A percentile compares a stretch with the other conserved stretches of the same genome.
phyloP scores from a whole-genome alignment of 2,797 vertebrate species.

The Cossypha niveicapilla region DNA sequence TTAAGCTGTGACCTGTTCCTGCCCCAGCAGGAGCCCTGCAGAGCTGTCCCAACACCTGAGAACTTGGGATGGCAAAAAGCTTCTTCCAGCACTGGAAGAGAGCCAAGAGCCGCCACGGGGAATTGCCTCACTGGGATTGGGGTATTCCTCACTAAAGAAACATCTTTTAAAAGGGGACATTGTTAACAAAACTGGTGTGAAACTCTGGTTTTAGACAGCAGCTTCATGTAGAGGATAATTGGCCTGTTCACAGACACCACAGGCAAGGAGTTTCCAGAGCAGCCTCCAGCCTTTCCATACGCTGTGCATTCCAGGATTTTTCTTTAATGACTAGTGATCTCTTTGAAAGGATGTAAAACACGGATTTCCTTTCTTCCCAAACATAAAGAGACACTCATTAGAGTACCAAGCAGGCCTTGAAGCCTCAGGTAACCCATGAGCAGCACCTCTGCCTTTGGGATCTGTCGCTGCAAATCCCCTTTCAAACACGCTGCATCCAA shows the following conservation, averaged over 20 bases:
- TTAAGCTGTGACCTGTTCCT: background rate
- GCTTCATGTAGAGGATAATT: background rate
- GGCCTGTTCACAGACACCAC: fast-evolving
- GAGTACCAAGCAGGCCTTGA: constrained; percentile 2
- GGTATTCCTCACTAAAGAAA: background rate
- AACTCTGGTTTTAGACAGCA: background rate
- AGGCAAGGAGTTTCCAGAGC: background rate
- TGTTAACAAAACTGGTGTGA: background rate
- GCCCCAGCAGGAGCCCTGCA: background rate
- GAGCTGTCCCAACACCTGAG: background rate
- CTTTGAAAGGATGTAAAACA: background rate
- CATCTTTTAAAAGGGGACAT: background rate
- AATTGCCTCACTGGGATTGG: background rate
- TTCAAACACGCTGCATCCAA: background rate
- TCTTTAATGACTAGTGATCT: background rate
- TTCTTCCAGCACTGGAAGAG: background rate
- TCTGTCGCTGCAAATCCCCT: background rate
- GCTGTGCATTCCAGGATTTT: fast-evolving
- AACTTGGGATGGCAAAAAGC: background rate
- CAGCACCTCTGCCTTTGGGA: constrained; percentile 13
- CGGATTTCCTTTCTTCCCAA: constrained; percentile 12
- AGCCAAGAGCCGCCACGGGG: background rate
- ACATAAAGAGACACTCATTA: background rate
- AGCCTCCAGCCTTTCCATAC: background rate
- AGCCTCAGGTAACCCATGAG: constrained; percentile 19